Conservation (phyloP, 1,140 invertebrate genomes). For the Drosophila obscura region DNA sequence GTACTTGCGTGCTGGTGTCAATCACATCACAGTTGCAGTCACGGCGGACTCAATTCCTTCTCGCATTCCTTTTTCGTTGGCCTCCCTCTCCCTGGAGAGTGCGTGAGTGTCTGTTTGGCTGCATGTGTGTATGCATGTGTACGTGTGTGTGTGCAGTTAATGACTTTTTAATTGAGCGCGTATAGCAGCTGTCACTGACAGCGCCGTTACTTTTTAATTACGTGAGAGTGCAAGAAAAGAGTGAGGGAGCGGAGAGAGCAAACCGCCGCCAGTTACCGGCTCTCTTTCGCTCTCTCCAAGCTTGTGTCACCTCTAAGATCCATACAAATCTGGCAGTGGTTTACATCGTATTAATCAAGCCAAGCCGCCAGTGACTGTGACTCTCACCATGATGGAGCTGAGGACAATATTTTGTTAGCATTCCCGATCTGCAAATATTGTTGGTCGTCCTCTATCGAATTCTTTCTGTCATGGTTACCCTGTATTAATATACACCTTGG, state of each 20-base stretch:
- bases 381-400: too few species aligned
- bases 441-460: too few species aligned
- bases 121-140: conserved; percentile 6
- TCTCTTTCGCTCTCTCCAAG: too few species aligned
- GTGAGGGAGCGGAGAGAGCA: not conserved
- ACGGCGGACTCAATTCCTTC: not conserved
- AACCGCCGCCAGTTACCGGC: too few species aligned
- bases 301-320: too few species aligned
- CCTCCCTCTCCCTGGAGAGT: not conserved
- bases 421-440: too few species aligned
- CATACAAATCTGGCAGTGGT: too few species aligned
- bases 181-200: conserved; percentile 74
- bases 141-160: conserved; percentile 60
- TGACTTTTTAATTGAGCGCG: conserved; percentile 80
- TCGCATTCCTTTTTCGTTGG: conserved; percentile 23
- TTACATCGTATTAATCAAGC: too few species aligned
- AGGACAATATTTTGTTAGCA: too few species aligned
- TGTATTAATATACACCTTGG: too few species aligned
- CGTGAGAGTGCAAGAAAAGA: conserved; percentile 2
- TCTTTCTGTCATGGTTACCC: too few species aligned
- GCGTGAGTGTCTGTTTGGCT: conserved; percentile 3
- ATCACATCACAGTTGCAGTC: conserved; percentile 50
- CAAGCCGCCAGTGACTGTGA: too few species aligned
- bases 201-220: conserved; percentile 75
- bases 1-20: conserved; percentile 70